Evolutionary conservation across 1,140 invertebrate genomes (phyloP).

Genomic region (Bombus confusus): DNA sequence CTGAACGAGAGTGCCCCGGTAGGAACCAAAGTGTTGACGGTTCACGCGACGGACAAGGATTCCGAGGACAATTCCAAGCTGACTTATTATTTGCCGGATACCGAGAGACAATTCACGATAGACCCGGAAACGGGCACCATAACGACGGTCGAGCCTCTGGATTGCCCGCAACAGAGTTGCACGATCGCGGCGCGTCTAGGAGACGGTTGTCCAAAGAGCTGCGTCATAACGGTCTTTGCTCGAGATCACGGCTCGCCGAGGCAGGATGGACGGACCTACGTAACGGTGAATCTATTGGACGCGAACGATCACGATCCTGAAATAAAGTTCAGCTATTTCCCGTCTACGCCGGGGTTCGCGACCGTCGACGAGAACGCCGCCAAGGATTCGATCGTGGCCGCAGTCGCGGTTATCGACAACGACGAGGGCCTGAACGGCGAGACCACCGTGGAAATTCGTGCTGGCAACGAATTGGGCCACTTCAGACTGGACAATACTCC

Average conservation of each 20-base stretch:
- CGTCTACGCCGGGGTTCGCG: constrained; percentile 90
- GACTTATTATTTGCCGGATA: constrained; percentile 93
- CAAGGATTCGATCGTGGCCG: constrained; percentile 95
- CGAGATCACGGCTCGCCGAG: constrained; percentile 94
- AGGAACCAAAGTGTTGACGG: constrained; percentile 93
- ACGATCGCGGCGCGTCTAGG: constrained; percentile 79
- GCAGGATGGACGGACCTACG: constrained; percentile 96
- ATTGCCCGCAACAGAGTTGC: constrained; percentile 90
- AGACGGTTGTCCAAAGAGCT: constrained; percentile 91
- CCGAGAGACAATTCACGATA: constrained; percentile 92
- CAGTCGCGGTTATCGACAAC: constrained; percentile 94
- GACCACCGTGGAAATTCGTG: constrained; percentile 90
- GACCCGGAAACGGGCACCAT: constrained; percentile 94
- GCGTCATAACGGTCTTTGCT: constrained; percentile 96
- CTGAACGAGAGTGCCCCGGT: constrained; percentile 95
- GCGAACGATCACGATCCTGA: constrained; percentile 97
- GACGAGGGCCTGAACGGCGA: constrained; percentile 96
- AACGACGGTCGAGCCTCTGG: constrained; percentile 89
- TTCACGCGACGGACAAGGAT: constrained; percentile 96
- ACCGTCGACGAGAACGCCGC: constrained; percentile 96
- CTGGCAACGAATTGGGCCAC: constrained; percentile 95
- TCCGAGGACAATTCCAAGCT: constrained; percentile 95
- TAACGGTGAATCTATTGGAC: constrained; percentile 96
- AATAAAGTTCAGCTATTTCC: constrained; percentile 95
- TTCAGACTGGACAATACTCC: constrained; percentile 93